phyloP scores from a whole-genome alignment of 1,140 invertebrate genomes.

The Manduca sexta region DNA sequence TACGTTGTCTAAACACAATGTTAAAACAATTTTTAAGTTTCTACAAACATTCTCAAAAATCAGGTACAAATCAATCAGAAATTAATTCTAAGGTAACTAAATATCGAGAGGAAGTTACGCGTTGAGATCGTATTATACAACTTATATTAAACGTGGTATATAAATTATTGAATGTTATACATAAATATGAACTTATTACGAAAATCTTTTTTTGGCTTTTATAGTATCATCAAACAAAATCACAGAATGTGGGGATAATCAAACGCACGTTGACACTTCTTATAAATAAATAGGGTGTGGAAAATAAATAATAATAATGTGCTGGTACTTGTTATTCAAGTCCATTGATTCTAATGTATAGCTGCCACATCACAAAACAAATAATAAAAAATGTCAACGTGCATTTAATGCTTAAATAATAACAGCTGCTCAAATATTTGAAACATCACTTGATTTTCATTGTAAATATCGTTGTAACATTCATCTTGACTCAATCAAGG shows the following conservation, averaged over 20 bases:
- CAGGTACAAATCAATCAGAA: constrained; percentile 70
- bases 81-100: constrained; percentile 69
- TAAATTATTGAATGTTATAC: not conserved
- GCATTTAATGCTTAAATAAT: constrained; percentile 13
- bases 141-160: not conserved
- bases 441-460: constrained; percentile 5
- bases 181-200: constrained; percentile 9
- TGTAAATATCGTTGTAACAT: constrained; percentile 14
- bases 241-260: constrained; percentile 43
- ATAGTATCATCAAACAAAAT: constrained; percentile 57
- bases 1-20: constrained; percentile 48
- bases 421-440: constrained; percentile 2
- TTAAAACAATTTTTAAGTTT: constrained; percentile 64
- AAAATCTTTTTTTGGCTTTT: constrained; percentile 59
- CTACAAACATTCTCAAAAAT: constrained; percentile 59
- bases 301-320: no score
- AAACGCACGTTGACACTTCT: no score
- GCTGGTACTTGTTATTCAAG: no score
- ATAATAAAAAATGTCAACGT: not conserved
- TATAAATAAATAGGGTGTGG: no score
- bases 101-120: constrained; percentile 54
- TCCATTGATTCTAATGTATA: no score
- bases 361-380: no score
- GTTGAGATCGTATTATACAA: constrained; percentile 46
- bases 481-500: constrained; percentile 6